Evolutionary conservation across 1,140 invertebrate genomes (phyloP).

Genomic region (Rhyacophila brunnea): DNA sequence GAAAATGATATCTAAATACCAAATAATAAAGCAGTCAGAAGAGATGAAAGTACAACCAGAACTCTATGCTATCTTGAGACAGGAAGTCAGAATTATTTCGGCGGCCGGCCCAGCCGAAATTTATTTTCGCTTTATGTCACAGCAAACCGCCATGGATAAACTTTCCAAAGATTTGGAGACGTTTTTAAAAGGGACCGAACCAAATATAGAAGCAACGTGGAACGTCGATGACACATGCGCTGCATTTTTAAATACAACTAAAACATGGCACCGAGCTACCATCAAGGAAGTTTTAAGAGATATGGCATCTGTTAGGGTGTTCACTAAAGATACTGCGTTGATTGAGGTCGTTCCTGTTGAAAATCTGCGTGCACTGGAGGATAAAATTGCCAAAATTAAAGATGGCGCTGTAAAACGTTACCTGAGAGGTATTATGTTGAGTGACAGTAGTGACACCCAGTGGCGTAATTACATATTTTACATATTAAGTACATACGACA

Average conservation of each 20-base stretch:
- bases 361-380: slow-evolving; percentile 45
- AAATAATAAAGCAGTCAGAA: no score
- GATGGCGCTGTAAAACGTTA: slow-evolving; percentile 56
- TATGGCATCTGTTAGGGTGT: slow-evolving; percentile 45
- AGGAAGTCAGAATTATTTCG: slow-evolving; percentile 50
- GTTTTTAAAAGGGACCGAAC: slow-evolving; percentile 45
- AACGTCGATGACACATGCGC: slow-evolving; percentile 49
- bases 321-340: slow-evolving; percentile 55
- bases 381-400: slow-evolving; percentile 44
- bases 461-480: slow-evolving; percentile 57
- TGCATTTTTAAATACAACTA: slow-evolving; percentile 46
- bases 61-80: slow-evolving; percentile 32
- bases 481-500: slow-evolving; percentile 47
- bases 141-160: slow-evolving; percentile 42
- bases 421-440: slow-evolving; percentile 55
- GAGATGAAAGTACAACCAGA: no score
- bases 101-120: slow-evolving; percentile 54
- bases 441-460: slow-evolving; percentile 48
- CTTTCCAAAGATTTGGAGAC: slow-evolving; percentile 50
- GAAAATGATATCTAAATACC: no score
- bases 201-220: slow-evolving; percentile 40
- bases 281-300: slow-evolving; percentile 45
- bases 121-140: slow-evolving; percentile 49
- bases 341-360: slow-evolving; percentile 45
- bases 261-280: slow-evolving; percentile 53